These are phyloP conservation scores for Epinephelus awoara DNA, from an alignment of 2,797 vertebrate species.

Conservation along the genomic window DNA sequence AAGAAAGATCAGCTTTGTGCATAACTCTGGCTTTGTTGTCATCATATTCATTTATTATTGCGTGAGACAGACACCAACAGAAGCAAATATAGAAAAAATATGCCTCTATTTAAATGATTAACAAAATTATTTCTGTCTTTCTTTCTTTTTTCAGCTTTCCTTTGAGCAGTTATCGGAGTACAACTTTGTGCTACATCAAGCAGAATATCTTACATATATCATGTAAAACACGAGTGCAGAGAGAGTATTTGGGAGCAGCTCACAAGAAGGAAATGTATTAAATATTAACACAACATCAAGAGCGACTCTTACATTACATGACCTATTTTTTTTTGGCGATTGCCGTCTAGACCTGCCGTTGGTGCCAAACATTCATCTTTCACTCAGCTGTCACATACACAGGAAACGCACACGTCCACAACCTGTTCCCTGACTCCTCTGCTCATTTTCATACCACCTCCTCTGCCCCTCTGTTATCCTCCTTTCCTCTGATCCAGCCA, in stretches of 20 bases:
- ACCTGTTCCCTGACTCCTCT: neutral
- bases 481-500: neutral
- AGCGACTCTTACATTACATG: slow-evolving; percentile 13
- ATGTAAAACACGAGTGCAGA: neutral
- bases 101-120: neutral
- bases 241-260: slow-evolving; percentile 12
- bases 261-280: neutral
- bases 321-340: slow-evolving; percentile 20
- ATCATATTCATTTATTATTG: neutral
- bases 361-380: slow-evolving; percentile 44
- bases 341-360: slow-evolving; percentile 34
- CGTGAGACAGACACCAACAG: neutral
- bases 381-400: slow-evolving; percentile 15
- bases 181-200: neutral
- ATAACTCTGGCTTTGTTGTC: neutral
- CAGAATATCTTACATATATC: neutral
- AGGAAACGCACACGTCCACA: neutral
- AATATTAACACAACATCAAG: slow-evolving; percentile 16
- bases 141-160: neutral
- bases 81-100: neutral
- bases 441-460: neutral
- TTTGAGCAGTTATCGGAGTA: neutral
- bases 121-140: neutral
- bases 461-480: neutral
- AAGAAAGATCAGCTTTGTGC: neutral